Evolutionary conservation across 2,113 vertebrate species (phyloP).

Genomic region (Pyrgilauda ruficollis): DNA sequence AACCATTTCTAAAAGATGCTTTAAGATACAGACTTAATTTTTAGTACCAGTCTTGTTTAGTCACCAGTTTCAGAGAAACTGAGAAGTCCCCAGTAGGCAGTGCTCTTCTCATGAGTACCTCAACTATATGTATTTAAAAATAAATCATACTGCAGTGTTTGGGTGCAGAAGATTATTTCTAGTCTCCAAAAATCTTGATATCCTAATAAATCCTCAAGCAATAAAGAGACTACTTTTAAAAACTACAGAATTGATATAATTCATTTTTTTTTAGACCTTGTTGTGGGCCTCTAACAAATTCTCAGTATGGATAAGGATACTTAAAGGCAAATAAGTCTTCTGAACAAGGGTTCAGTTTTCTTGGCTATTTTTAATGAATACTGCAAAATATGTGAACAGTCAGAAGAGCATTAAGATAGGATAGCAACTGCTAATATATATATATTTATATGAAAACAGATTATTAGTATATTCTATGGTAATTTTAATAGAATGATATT

Average conservation of each 20-base stretch:
- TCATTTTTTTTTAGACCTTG: not conserved
- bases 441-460: not conserved
- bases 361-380: not conserved
- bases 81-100: not conserved
- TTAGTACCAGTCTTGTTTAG: not conserved
- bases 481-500: not conserved
- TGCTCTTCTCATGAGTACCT: not conserved
- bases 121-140: not conserved
- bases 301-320: not conserved
- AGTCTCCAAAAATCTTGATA: not conserved
- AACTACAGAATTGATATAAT: not conserved
- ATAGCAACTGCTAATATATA: not conserved
- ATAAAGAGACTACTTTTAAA: not conserved
- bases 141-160: not conserved
- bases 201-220: not conserved
- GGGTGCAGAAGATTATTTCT: not conserved
- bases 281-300: not conserved
- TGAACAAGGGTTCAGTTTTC: not conserved
- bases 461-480: not conserved
- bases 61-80: not conserved
- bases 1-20: not conserved
- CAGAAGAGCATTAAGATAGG: not conserved
- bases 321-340: not conserved
- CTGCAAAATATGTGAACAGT: not conserved
- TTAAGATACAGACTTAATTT: not conserved